A percentile compares a stretch with the other conserved stretches of the same genome.
phyloP scores from a whole-genome alignment of 2,888 invertebrate genomes.

The Malthinus seriepunctatus region DNA sequence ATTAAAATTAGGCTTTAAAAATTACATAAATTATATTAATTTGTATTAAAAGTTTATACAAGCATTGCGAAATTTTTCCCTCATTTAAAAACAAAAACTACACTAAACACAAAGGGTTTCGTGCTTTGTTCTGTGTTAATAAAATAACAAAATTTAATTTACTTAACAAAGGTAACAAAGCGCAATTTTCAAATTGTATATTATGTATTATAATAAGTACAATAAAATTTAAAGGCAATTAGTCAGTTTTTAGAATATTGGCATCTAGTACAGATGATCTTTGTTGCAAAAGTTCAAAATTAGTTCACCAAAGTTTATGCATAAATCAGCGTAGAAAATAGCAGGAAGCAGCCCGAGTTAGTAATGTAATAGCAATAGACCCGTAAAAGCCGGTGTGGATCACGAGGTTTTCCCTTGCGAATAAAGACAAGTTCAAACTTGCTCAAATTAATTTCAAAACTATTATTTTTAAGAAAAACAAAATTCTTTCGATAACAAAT shows the following conservation, averaged over 20 bases:
- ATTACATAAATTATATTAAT: too few relatives aligned
- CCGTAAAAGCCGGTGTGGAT: constrained; percentile 39
- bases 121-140: too few relatives aligned
- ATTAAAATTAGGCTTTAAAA: too few relatives aligned
- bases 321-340: constrained; percentile 33
- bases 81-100: too few relatives aligned
- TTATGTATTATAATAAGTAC: background rate
- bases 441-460: constrained; percentile 47
- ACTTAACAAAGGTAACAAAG: background rate
- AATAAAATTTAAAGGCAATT: background rate
- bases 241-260: constrained; percentile 17
- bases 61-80: too few relatives aligned
- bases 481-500: background rate
- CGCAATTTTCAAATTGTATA: background rate
- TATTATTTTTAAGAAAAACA: constrained; percentile 31
- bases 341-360: constrained; percentile 40
- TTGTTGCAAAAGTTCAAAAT: constrained; percentile 20
- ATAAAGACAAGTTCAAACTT: constrained; percentile 44
- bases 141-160: too few relatives aligned
- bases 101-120: too few relatives aligned
- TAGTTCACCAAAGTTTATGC: constrained; percentile 28
- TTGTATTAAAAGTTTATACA: too few relatives aligned
- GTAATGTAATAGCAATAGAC: constrained; percentile 41
- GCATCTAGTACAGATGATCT: constrained; percentile 18
- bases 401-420: constrained; percentile 48